Evolutionary conservation across 1,140 invertebrate species (phyloP), one percentile per base, ranked within the genome.

Genomic region (Fopius arisanus): DNA sequence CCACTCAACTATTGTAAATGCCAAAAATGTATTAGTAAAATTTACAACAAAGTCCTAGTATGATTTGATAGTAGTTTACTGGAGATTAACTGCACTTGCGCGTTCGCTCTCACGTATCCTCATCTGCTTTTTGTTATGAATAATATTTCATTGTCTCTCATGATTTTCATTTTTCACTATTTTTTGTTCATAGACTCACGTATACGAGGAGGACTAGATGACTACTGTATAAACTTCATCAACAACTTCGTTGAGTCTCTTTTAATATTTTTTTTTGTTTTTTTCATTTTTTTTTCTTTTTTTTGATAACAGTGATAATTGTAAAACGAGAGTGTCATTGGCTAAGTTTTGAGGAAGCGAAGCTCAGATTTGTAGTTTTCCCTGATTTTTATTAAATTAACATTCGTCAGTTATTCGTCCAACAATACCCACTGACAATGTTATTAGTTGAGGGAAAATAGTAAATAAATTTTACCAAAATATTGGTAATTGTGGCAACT

Each of bases 301-400:
- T 59, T 28, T 59, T 3, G 54, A 59, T 59, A 59, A 59, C 54
- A 59, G 54, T 59, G 54, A 59, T 59, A 59, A 59, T 59, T 59
- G 54, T 59, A 59, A 59, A 59, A 59, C 54, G 54, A 59, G 54
- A 59, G 54, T 59, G 54, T 59, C 54, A 59, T 59, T 59, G 54
- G 54, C 54, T 59, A 59, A 59, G 54, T 59, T 48, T 59, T 59
- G 54, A 59, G 54, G 23, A 59, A 59, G 54, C 54, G 54, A 59
- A 59, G 54, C 54, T 59, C 54, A 59, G 21, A 59, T 59, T 59
- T 59, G 6, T 59, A 59, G 54, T 59, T 26, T 59, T 59, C 54
- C 54, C 54, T 59, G 54, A 59, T 59, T 59, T 23, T 59, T 12
- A 26, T 59, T 59, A 59, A 26, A 59, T 59, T 59, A 59, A 59